Conservation (phyloP, 2,113 vertebrate species). For the Gymnorhina tibicen region DNA sequence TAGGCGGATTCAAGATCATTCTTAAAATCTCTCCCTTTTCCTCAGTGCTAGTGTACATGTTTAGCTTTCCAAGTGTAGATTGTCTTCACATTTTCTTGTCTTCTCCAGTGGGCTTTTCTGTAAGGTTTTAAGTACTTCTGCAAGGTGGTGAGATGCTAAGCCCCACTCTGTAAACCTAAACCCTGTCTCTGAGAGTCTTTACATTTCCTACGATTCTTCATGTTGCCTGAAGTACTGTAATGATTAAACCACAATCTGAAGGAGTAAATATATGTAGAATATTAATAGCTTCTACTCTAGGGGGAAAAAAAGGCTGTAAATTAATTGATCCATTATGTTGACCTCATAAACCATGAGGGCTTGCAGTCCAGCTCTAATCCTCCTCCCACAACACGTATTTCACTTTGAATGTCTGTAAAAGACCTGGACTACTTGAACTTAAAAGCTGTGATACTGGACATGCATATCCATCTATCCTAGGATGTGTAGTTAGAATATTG, state of each 20-base stretch:
- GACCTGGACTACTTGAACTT: background rate
- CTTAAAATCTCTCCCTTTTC: background rate
- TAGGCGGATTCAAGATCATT: background rate
- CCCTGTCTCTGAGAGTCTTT: constrained; percentile 25
- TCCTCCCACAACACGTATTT: constrained; percentile 38
- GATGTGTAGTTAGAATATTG: background rate
- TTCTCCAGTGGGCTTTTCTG: constrained; percentile 17
- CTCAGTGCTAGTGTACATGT: background rate
- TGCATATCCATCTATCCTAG: background rate
- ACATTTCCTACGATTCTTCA: constrained; percentile 25
- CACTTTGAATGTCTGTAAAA: constrained; percentile 42
- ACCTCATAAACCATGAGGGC: constrained; percentile 39
- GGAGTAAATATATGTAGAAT: constrained; percentile 69
- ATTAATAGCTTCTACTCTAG: constrained; percentile 38
- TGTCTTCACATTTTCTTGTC: background rate
- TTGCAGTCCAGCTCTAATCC: constrained; percentile 52
- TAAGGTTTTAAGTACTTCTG: constrained; percentile 33
- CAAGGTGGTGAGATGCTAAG: constrained; percentile 28
- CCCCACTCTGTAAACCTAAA: background rate
- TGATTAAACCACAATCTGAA: constrained; percentile 66
- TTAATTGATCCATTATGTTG: constrained; percentile 53
- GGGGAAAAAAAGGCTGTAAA: constrained; percentile 49
- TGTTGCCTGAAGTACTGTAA: constrained; percentile 55
- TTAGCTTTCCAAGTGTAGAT: background rate
- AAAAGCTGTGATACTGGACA: background rate